Conservation (phyloP, 1,140 invertebrate species). For the Hypsibius dujardini region DNA sequence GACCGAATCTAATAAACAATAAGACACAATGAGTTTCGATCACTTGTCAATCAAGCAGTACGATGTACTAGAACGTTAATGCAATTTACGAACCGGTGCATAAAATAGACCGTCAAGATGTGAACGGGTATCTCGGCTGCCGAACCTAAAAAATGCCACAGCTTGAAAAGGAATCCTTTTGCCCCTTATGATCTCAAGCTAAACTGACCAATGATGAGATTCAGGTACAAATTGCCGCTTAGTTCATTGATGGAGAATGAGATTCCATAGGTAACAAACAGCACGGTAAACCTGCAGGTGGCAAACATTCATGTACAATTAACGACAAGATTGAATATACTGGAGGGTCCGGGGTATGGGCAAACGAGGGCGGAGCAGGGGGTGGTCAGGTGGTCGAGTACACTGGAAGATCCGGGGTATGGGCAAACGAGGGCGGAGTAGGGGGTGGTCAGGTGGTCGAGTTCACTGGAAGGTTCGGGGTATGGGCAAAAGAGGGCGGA, state of each 20-base stretch:
- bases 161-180: no score
- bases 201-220: not conserved
- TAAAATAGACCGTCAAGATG: not conserved
- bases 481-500: no score
- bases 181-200: no score
- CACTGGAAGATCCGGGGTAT: no score
- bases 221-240: not conserved
- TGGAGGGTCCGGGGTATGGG: no score
- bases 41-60: not conserved
- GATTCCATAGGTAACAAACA: constrained; percentile 8
- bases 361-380: no score
- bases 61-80: not conserved
- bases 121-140: not conserved
- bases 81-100: constrained; percentile 8
- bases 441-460: no score
- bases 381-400: no score
- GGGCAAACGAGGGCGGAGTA: no score
- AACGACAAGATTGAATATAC: no score
- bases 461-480: no score
- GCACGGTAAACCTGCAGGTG: not conserved
- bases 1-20: constrained; percentile 6
- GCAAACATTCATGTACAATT: no score
- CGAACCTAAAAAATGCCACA: not conserved
- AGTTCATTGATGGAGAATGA: constrained; percentile 7
- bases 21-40: not conserved